Conservation (phyloP, 2,888 invertebrate species). For the Alloplasta piceator region DNA sequence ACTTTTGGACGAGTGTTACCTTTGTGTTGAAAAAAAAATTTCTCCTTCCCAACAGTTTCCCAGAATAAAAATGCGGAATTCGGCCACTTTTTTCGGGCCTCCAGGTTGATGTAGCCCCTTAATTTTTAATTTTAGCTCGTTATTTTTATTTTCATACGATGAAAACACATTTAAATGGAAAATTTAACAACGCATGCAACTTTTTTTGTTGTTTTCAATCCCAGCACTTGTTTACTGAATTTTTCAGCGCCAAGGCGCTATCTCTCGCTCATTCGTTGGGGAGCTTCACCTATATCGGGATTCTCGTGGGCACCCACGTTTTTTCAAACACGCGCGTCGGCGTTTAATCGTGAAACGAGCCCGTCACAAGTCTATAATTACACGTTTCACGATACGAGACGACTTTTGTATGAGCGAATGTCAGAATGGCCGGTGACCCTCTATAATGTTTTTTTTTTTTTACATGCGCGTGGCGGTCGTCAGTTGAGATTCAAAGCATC, state of each 20-base stretch:
- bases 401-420: conserved; percentile 42
- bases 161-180: background rate
- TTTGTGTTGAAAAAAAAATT: too few species aligned
- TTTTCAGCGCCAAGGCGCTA: conserved; percentile 25
- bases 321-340: background rate
- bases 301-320: background rate
- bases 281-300: conserved; percentile 8
- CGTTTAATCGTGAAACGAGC: conserved; percentile 11
- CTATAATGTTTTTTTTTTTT: conserved; percentile 39
- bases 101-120: too few species aligned
- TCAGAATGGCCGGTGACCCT: conserved; percentile 59
- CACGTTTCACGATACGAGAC: conserved; percentile 52
- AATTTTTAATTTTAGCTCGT: conserved; percentile 8
- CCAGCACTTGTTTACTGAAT: conserved; percentile 53
- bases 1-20: too few species aligned
- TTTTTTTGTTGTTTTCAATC: background rate
- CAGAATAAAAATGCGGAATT: too few species aligned
- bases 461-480: conserved; percentile 11
- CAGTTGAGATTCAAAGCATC: conserved; percentile 26
- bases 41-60: too few species aligned
- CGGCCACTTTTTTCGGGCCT: too few species aligned
- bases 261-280: conserved; percentile 37
- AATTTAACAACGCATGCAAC: background rate
- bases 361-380: conserved; percentile 59
- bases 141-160: background rate